Evolutionary conservation across 2,888 invertebrate species (phyloP), one percentile per base, ranked within the genome.

Genomic region (Exephanes ischioxanthus): DNA sequence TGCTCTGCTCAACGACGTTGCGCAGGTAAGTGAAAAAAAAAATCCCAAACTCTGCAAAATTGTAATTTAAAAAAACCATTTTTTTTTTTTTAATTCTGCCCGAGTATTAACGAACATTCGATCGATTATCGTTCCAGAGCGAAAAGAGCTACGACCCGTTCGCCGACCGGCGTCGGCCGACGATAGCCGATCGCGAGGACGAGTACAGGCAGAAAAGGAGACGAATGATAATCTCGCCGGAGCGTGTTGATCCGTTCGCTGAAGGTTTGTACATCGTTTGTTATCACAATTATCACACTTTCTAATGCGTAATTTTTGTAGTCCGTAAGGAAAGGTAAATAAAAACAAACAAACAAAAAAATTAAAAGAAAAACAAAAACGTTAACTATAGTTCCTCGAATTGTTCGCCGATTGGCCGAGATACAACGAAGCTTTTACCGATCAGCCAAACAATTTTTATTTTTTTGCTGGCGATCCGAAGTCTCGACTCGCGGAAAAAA

Each of bases 231-330:
- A 99, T 99, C 92, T 99, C 99, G 4, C 99, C 99, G 0, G 99
- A 99, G 93, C 96, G 99, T 91, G 96, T 97, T 89, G 99, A 99
- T 95, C 99, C 99, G 51, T 99, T 99, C 95, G 98, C 99, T 92
- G 98, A 99, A 96, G 99, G 99, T 98, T 95, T 95, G 96, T 95
- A 90, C 63, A 73, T 72, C 48, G 55, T 30, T 68, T 78, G 26
- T 80, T 53, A 45, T 66, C 26, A 68, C 61, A 80, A 76, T 84
- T 75, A 72, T 48, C 73, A 80, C 63, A 80, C 63, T 61, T n/a
- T 9, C 9, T 61, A 45, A n/a, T 61, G 26, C 45, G n/a, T 73
- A 48, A 63, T 61, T 26, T 61, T 26, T 14, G 4, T 73, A 73
- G 73, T 11, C 2, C 3, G 41, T 61, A 73, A 73, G 33, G 14